phyloP scores from a whole-genome alignment of 2,113 vertebrate genomes.

The Ameiurus melas region DNA sequence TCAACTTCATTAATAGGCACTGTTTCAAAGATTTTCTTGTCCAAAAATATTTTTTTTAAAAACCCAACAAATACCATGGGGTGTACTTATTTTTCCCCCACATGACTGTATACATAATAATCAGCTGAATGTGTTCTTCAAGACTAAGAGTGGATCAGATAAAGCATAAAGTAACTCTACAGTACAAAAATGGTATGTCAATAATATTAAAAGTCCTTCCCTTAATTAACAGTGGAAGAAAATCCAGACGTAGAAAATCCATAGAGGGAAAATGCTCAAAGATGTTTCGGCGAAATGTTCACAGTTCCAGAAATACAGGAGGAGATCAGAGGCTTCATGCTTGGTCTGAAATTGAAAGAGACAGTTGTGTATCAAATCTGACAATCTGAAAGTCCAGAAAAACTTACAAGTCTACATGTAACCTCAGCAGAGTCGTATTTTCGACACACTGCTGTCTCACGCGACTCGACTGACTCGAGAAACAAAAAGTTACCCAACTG shows the following conservation, averaged over 20 bases:
- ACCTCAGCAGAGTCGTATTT: not conserved
- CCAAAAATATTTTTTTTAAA: too few species aligned
- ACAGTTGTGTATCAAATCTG: not conserved
- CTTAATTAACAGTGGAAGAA: not conserved
- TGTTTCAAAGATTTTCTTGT: too few species aligned
- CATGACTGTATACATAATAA: not conserved
- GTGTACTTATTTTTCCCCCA: too few species aligned
- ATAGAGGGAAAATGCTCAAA: not conserved
- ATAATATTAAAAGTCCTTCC: not conserved
- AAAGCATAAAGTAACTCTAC: not conserved
- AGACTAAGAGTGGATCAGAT: not conserved
- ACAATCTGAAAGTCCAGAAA: not conserved
- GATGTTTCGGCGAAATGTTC: not conserved
- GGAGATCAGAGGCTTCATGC: constrained; percentile 34
- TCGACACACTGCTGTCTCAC: not conserved
- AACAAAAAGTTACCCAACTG: not conserved
- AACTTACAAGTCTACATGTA: not conserved
- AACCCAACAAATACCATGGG: too few species aligned
- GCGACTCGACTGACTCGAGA: not conserved
- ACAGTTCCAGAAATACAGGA: not conserved
- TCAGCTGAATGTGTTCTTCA: not conserved
- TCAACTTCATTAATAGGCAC: too few species aligned
- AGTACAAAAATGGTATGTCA: not conserved
- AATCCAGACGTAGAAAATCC: not conserved
- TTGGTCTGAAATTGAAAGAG: constrained; percentile 39